Base-by-base conservation (phyloP, 1,140 invertebrate genomes). In the Pseudomyrmex flavicornis region DNA sequence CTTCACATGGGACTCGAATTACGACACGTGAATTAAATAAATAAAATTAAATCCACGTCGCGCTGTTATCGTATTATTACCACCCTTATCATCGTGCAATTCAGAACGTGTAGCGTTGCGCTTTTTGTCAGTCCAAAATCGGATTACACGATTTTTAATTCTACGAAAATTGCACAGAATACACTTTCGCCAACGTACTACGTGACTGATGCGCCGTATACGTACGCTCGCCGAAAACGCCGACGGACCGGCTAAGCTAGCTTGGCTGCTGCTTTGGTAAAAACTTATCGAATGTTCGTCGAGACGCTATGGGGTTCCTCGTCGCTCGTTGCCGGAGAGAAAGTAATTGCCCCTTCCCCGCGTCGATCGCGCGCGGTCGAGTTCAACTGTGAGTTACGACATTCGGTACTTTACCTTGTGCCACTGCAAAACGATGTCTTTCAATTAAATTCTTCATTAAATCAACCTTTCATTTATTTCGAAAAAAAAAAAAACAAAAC, bases 251-350 rank as follows among this genome's bases (percentile, higher is more conserved):
- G 20, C 56, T 35, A 35, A 35, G 35, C 35, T 35, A 35, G 65
- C 8, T 20, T 61, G 61, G 83, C 85, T 92, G 91, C 85, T 92
- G 86, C 91, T 90, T 92, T 91, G 87, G 90, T 93, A 92, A 93
- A 94, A 93, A 94, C 91, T 90, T 86, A 68, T 74, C 80, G 92
- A 93, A 92, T 93, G 93, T 90, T 90, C 85, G 59, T 83, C 83
- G 79, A 77, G 88, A 69, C 79, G 83, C 83, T 50, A 72, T 84
- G 82, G 85, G 87, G 61, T 87, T 35, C 86, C 72, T 66, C 48
- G 77, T 82, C 79, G 85, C 68, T 84, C 85, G 85, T 83, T 87
- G 74, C 44, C 86, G 73, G 84, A 91, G 93, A 93, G 93, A 93
- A 93, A 93, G 93, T 93, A 82, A 83, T 89, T 85, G 83, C 84